Percentiles rank a stretch among this genome's conserved stretches.
Conservation (phyloP, 1,140 invertebrate genomes). For the Penaeus japonicus region DNA sequence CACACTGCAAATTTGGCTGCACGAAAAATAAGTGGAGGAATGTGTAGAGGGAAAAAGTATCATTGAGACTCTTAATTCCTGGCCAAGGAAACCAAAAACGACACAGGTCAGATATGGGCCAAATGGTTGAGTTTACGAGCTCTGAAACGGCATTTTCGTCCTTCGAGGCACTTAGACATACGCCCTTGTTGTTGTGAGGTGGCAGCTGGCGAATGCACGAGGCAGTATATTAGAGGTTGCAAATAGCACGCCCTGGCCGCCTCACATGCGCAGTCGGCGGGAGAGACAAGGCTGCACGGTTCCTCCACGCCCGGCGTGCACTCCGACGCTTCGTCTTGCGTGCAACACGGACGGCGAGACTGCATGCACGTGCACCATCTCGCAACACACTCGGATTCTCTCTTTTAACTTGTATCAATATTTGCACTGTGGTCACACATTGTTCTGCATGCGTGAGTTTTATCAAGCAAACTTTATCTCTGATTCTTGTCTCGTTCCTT, state of each 20-base stretch:
- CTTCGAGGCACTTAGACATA: constrained; percentile 22
- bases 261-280: constrained; percentile 30
- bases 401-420: no score
- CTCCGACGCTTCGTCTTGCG: no score
- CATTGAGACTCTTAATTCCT: neutral
- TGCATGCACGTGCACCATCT: no score
- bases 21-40: neutral
- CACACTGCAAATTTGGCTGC: no score
- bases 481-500: no score
- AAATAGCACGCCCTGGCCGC: constrained; percentile 30
- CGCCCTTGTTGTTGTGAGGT: constrained; percentile 27
- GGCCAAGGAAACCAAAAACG: neutral
- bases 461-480: no score
- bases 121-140: constrained; percentile 2
- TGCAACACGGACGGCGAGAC: no score
- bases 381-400: no score
- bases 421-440: no score
- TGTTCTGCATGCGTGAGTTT: no score
- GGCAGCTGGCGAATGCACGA: constrained; percentile 44
- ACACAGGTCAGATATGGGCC: neutral
- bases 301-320: no score
- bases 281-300: neutral
- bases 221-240: constrained; percentile 39
- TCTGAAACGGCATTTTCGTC: neutral
- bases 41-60: neutral